Base-by-base conservation (phyloP, 37 sponge, comb jelly and placozoan species). In the Cliona cf. orientalis region DNA sequence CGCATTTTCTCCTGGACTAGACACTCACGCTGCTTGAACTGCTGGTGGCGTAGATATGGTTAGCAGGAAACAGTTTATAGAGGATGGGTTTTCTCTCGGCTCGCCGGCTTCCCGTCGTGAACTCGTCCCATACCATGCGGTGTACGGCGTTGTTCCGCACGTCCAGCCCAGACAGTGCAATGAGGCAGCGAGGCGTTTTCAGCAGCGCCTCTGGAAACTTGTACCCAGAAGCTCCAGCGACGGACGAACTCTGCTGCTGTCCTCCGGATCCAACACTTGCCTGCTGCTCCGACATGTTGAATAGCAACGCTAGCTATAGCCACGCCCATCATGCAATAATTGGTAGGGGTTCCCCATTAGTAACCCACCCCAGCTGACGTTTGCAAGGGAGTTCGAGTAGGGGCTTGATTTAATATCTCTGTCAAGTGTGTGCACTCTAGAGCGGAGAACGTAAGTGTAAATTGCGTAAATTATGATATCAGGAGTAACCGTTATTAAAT, bases 121-220 rank as follows among this genome's bases (percentile, higher is more conserved):
- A 94, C 42, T 91, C 86, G 6, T 94, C 93, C 93, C 91, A 92
- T 34, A 97, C 90, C 12, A 79, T 65, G 41, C 93, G 42, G 79
- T 97, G 98, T 1, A 94, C 79, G 17, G 95, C 95, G 40, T 97
- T 97, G 73, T 89, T 85, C 67, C 42, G 75, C 25, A 69, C 63
- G 73, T 94, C 88, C 55, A 97, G 89, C 17, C 98, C 98, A 35
- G 91, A 79, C 3, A 97, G 76, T 21, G 81, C 91, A 2, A 97
- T 66, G 22, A 93, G 83, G 35, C 84, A 80, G 42, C 86, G 76
- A n/a, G 95, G 82, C 17, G 74, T 83, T 58, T 42, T 76, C 22
- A 63, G 58, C 29, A 97, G 80, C 39, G 74, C 87, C 9, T 86
- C 87, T 32, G 94, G 97, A 44, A 97, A 85, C 77, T 60, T 81